Evolutionary conservation across 1,140 invertebrate species (phyloP).

Genomic region (Aphis gossypii): DNA sequence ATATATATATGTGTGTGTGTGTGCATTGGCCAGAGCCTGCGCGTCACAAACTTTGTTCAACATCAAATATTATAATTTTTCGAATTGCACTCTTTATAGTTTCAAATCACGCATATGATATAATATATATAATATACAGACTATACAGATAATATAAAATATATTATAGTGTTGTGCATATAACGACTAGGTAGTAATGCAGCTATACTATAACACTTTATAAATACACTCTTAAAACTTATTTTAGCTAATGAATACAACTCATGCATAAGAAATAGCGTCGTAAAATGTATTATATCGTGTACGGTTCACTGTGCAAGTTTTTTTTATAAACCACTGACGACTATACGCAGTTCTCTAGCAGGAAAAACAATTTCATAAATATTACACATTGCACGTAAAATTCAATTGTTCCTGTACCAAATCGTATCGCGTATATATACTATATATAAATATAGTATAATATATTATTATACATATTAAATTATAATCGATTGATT

Average conservation of each 20-base stretch:
- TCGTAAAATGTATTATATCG: background rate
- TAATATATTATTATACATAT: background rate
- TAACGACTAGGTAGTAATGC: too few species aligned
- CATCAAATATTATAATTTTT: constrained; percentile 9
- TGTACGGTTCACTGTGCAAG: background rate
- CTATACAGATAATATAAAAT: background rate
- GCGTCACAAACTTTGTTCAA: background rate
- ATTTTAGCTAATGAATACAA: background rate
- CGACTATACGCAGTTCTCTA: background rate
- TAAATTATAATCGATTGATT: constrained; percentile 42
- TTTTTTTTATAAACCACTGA: background rate
- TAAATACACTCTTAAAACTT: background rate
- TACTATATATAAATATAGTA: background rate
- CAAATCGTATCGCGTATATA: background rate
- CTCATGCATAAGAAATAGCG: background rate
- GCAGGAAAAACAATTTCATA: background rate
- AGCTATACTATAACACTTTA: background rate
- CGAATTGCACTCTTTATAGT: background rate
- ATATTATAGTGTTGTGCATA: background rate
- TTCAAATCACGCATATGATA: background rate
- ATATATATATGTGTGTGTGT: background rate
- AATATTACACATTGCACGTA: background rate
- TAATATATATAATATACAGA: too few species aligned
- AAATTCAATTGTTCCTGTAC: background rate
- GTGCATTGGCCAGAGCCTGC: background rate